A percentile compares a stretch with the other conserved stretches of the same genome.
These are phyloP conservation scores for Craseonycteris thonglongyai DNA, from an alignment of 2,113 vertebrate genomes.

Conservation along the genomic window DNA sequence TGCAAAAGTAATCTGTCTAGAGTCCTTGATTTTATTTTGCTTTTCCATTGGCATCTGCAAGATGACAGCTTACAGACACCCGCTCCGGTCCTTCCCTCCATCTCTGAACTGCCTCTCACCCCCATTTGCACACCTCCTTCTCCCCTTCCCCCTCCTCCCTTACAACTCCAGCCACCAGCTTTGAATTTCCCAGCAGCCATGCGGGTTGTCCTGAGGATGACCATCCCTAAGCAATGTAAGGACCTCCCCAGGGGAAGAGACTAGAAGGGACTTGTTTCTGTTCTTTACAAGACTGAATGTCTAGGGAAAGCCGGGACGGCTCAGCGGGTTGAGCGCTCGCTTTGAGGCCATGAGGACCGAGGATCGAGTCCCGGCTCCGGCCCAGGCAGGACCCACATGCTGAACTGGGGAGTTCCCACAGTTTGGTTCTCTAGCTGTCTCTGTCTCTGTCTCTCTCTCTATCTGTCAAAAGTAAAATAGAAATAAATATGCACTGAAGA, in stretches of 20 bases:
- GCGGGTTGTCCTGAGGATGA: not conserved
- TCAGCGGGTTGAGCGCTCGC: too few relatives aligned
- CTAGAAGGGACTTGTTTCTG: not conserved
- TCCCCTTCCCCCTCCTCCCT: not conserved
- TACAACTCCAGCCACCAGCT: not conserved
- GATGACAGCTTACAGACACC: not conserved
- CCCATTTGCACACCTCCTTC: not conserved
- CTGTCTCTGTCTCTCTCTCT: too few relatives aligned
- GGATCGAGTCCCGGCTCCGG: too few relatives aligned
- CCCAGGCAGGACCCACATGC: too few relatives aligned
- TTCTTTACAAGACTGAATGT: not conserved
- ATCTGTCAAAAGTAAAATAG: too few relatives aligned
- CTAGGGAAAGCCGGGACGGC: too few relatives aligned
- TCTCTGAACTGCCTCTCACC: not conserved
- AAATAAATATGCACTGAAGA: too few relatives aligned
- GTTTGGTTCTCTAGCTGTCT: too few relatives aligned
- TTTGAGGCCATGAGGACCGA: too few relatives aligned
- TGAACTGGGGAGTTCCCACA: too few relatives aligned
- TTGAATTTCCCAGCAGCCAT: not conserved
- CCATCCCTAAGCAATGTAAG: not conserved
- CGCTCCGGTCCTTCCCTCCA: not conserved
- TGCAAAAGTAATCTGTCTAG: not conserved
- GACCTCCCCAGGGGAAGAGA: not conserved
- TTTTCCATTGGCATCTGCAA: not conserved
- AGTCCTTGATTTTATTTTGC: not conserved